phyloP scores from a whole-genome alignment of 2,797 vertebrate genomes.

The Mustela erminea region DNA sequence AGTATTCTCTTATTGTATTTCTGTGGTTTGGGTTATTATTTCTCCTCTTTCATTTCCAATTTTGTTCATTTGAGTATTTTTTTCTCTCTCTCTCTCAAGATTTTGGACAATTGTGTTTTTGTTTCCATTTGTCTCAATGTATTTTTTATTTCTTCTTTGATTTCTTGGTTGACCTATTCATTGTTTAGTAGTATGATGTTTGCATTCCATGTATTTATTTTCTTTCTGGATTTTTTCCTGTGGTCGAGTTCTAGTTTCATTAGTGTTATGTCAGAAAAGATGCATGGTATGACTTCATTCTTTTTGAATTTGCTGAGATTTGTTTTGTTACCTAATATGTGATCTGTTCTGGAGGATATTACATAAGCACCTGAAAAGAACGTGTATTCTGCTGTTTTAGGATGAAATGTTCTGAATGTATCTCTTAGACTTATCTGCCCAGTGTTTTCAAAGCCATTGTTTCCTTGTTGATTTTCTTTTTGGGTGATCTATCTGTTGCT shows the following conservation, averaged over 20 bases:
- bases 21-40: background rate
- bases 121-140: background rate
- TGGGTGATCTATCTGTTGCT: background rate
- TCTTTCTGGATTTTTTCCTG: background rate
- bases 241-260: background rate
- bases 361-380: background rate
- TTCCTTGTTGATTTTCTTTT: background rate
- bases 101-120: background rate
- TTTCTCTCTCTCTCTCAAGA: background rate
- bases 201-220: background rate
- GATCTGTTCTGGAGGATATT: background rate
- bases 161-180: background rate
- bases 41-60: background rate
- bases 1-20: background rate
- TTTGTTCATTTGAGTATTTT: background rate
- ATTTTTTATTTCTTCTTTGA: background rate
- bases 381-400: background rate
- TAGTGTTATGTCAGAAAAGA: background rate
- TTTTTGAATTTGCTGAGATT: background rate
- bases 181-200: background rate
- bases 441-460: background rate
- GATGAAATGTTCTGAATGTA: background rate
- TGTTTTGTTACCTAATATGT: background rate
- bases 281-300: background rate
- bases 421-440: background rate